phyloP scores from a whole-genome alignment of 2,113 vertebrate species.

The Odobenus rosmarus region DNA sequence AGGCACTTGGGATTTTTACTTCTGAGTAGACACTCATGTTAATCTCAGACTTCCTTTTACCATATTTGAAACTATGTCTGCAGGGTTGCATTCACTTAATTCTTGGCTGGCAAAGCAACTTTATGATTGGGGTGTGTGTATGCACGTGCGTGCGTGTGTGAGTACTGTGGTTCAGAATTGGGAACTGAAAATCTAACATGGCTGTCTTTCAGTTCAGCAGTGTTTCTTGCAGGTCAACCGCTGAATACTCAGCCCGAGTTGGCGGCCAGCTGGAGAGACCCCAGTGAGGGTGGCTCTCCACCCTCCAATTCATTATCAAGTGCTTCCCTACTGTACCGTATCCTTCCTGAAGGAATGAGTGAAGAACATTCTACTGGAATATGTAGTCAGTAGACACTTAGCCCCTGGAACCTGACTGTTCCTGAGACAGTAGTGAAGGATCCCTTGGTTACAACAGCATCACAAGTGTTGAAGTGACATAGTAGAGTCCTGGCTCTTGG shows the following conservation, averaged over 20 bases:
- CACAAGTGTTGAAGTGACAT: neutral
- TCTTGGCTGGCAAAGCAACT: neutral
- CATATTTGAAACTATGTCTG: neutral
- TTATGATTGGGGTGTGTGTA: neutral
- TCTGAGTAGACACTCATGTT: too few relatives aligned
- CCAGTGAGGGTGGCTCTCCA: neutral
- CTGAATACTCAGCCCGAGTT: neutral
- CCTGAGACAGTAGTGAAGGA: neutral
- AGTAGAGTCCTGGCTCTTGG: neutral
- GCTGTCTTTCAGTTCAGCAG: neutral
- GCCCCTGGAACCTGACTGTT: neutral
- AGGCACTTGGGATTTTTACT: too few relatives aligned
- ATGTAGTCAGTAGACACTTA: neutral
- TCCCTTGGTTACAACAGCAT: neutral
- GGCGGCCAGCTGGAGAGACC: neutral
- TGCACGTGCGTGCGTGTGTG: accelerated
- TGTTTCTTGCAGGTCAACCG: neutral
- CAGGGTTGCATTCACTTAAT: neutral
- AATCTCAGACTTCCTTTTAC: constrained; percentile 2
- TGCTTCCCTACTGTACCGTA: neutral
- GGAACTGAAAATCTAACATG: neutral
- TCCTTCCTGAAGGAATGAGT: neutral
- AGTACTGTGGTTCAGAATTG: neutral
- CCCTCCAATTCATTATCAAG: accelerated
- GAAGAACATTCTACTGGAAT: neutral